Percentiles rank a stretch among this genome's conserved stretches.
phyloP scores from a whole-genome alignment of 2,888 invertebrate species.

The Melinopterus prodromus region DNA sequence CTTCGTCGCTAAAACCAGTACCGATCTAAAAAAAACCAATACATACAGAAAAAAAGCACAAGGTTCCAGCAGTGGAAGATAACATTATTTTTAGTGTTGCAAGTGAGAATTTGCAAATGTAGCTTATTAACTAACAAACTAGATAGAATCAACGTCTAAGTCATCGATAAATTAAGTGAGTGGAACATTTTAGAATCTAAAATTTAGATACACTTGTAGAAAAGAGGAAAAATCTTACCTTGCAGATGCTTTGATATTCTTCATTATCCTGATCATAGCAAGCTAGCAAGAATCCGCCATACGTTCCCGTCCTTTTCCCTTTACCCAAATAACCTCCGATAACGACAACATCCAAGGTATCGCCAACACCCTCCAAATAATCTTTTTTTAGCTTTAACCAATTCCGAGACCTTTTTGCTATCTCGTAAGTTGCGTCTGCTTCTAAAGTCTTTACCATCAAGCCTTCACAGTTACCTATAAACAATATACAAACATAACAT shows the following conservation, averaged over 20 bases:
- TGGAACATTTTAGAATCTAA: slow-evolving; percentile 5
- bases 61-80: too few relatives aligned
- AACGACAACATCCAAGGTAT: slow-evolving; percentile 95
- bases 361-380: slow-evolving; percentile 95
- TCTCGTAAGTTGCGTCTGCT: slow-evolving; percentile 93
- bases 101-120: too few relatives aligned
- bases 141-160: too few relatives aligned
- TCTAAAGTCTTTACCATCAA: slow-evolving; percentile 97
- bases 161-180: too few relatives aligned
- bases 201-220: not conserved
- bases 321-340: slow-evolving; percentile 94
- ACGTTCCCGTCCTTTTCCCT: slow-evolving; percentile 91
- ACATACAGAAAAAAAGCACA: too few relatives aligned
- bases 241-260: slow-evolving; percentile 92
- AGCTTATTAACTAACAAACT: too few relatives aligned
- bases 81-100: too few relatives aligned
- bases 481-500: slow-evolving; percentile 41
- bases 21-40: slow-evolving; percentile 71
- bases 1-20: slow-evolving; percentile 94
- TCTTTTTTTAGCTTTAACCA: slow-evolving; percentile 98
- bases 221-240: slow-evolving; percentile 65
- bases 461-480: slow-evolving; percentile 92
- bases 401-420: slow-evolving; percentile 92
- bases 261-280: slow-evolving; percentile 91
- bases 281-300: slow-evolving; percentile 95